Base-by-base conservation (phyloP, 2,888 invertebrate genomes). In the Theodoxus fluviatilis region DNA sequence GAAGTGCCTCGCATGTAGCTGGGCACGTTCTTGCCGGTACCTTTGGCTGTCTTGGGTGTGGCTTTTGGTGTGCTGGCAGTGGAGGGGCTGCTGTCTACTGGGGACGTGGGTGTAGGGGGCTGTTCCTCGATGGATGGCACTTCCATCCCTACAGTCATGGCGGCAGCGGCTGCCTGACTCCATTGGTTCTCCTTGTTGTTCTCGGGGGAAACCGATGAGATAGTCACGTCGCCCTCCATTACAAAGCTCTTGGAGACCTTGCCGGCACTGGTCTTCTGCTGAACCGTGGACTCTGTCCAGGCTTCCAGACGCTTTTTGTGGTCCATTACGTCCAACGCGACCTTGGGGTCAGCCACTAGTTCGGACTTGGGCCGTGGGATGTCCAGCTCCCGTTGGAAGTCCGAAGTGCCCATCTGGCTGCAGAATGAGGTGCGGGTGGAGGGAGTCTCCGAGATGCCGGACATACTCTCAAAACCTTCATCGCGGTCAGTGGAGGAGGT, bases 391-490 rank as follows among this genome's bases (percentile, higher is more conserved):
- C 80, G 75, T 31, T 75, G 61, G 28, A 78, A 68, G 4, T 68
- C 76, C 7, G 80, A 78, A 0, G 78, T 76, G 18, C 73, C 73
- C 28, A 84, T 73, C 0, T 82, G 84, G 72, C 85, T 85, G 74
- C 83, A 84, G 72, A 86, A 78, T 4, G 85, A 86, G 0, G 85
- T 86, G 55, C 85, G 76, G 68, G 85, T 84, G 6, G 84, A 85
- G 52, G 81, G 78, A 22, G 81, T 82, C 35, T 79, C 83, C n/a
- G n/a, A n/a, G n/a, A n/a, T n/a, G 59, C 72, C 74, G 35, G 83
- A 81, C 79, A 81, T 80, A 4, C 83, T 83, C 64, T 86, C 86
- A 74, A 86, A 85, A 22, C 86, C 85, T 75, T 86, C 85, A 73
- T 86, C 85, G 43, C 81, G 69, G 70, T 82, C 83, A 59, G 78